Evolutionary conservation across 2,113 vertebrate genomes (phyloP).

Genomic region (Trichomycterus rosablanca): DNA sequence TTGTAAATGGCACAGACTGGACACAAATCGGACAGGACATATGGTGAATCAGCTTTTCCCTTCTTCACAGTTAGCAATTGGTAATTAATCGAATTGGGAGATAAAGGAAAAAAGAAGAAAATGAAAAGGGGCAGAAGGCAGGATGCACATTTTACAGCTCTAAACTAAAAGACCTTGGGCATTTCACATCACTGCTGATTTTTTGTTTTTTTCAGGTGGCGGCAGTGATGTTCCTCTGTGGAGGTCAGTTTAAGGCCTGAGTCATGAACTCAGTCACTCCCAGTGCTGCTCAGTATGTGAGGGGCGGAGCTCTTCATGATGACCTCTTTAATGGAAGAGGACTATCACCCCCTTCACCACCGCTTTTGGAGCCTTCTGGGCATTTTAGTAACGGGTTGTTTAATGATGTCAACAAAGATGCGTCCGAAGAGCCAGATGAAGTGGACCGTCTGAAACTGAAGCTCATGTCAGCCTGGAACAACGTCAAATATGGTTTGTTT

Average conservation of each 20-base stretch:
- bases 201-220: slow-evolving; percentile 38
- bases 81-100: too few species aligned
- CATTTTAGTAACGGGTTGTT: slow-evolving; percentile 46
- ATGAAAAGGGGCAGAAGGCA: too few species aligned
- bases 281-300: slow-evolving; percentile 73
- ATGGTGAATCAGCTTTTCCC: too few species aligned
- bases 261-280: slow-evolving; percentile 84
- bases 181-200: too few species aligned
- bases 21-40: too few species aligned
- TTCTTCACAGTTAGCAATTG: too few species aligned
- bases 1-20: too few species aligned
- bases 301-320: slow-evolving; percentile 64
- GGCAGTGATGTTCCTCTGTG: slow-evolving; percentile 44
- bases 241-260: slow-evolving; percentile 37
- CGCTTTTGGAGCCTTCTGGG: slow-evolving; percentile 53
- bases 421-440: slow-evolving; percentile 72
- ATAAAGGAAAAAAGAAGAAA: too few species aligned
- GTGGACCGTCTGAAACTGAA: slow-evolving; percentile 85
- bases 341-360: slow-evolving; percentile 20
- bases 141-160: too few species aligned
- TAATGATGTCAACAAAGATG: slow-evolving; percentile 46
- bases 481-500: slow-evolving; percentile 83
- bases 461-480: slow-evolving; percentile 85
- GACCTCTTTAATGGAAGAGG: slow-evolving; percentile 56
- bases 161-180: too few species aligned